Conservation (phyloP, 2,113 vertebrate species). For the Acrocephalus kingi region DNA sequence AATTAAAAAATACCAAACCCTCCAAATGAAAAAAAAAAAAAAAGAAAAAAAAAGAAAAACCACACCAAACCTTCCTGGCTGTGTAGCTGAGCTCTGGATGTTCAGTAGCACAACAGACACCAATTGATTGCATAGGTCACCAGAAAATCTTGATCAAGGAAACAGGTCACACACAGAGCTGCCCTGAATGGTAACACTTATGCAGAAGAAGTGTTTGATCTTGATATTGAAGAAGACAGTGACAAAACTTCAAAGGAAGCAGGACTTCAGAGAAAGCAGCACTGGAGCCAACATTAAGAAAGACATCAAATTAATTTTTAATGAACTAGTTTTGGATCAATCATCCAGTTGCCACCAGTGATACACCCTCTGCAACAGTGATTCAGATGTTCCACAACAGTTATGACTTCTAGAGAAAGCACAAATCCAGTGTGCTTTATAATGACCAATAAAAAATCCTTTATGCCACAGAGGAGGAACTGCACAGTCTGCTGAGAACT, state of each 20-base stretch:
- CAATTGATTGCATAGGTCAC: background rate
- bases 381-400: background rate
- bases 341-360: background rate
- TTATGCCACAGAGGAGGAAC: background rate
- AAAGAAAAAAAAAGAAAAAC: background rate
- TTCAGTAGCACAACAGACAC: background rate
- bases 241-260: conserved; percentile 45
- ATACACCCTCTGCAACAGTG: background rate
- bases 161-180: background rate
- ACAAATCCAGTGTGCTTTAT: background rate
- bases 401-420: background rate
- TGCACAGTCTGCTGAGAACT: background rate
- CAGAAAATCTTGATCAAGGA: conserved; percentile 6
- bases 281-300: background rate
- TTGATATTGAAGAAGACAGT: conserved; percentile 1
- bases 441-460: background rate
- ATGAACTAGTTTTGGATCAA: background rate
- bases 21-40: background rate
- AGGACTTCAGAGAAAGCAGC: conserved; percentile 25
- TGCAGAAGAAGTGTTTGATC: background rate
- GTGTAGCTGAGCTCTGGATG: background rate
- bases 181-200: background rate
- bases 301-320: conserved; percentile 36
- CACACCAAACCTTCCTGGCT: background rate
- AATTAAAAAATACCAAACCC: background rate